phyloP scores from a whole-genome alignment of 2,888 invertebrate genomes.

The Sylvicola cinctus region DNA sequence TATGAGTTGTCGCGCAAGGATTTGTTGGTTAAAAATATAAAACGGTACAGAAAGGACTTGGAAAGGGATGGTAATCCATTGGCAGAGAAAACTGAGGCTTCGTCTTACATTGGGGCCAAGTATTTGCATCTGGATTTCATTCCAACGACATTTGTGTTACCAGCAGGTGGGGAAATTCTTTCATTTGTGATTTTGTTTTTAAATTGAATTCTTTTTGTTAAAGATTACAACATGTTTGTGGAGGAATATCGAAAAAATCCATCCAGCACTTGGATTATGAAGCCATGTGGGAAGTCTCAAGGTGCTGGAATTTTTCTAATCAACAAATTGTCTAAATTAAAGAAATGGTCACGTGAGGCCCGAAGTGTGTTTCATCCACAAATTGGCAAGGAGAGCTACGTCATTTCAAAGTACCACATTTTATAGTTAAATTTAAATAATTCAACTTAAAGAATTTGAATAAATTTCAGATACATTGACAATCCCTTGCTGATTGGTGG shows the following conservation, averaged over 20 bases:
- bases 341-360: constrained; percentile 74
- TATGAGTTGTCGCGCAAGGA: constrained; percentile 92
- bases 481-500: constrained; percentile 89
- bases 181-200: not conserved
- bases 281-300: constrained; percentile 87
- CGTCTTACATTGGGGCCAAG: constrained; percentile 38
- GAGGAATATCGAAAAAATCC: constrained; percentile 90
- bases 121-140: constrained; percentile 79
- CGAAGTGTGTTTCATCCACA: constrained; percentile 71
- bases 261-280: constrained; percentile 94
- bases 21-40: constrained; percentile 87
- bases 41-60: constrained; percentile 77
- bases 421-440: constrained; percentile 2
- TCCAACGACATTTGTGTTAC: constrained; percentile 81
- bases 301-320: constrained; percentile 91
- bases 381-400: constrained; percentile 68
- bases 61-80: constrained; percentile 76
- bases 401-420: constrained; percentile 58
- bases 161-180: constrained; percentile 32
- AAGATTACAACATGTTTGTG: constrained; percentile 90
- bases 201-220: constrained; percentile 1
- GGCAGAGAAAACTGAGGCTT: constrained; percentile 46
- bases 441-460: not conserved
- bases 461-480: constrained; percentile 52
- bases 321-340: constrained; percentile 83